Conservation (phyloP, 2,797 vertebrate genomes). For the Oceanodroma leucorhoa region DNA sequence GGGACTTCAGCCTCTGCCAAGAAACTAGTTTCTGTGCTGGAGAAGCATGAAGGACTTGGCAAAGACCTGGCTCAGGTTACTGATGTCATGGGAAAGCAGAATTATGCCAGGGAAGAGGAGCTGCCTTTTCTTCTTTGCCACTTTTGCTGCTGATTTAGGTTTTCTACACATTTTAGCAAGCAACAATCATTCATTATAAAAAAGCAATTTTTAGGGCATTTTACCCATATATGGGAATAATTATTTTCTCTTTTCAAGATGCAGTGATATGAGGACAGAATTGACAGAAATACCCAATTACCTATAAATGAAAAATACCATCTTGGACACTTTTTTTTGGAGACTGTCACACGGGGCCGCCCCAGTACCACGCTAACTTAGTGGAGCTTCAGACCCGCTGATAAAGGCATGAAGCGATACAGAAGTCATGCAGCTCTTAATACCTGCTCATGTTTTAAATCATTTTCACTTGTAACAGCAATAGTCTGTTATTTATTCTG, state of each 20-base stretch:
- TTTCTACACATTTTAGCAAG: not conserved
- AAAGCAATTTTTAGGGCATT: not conserved
- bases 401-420: not conserved
- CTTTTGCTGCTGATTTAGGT: not conserved
- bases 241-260: not conserved
- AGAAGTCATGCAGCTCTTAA: not conserved
- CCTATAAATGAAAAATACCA: not conserved
- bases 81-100: not conserved
- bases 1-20: not conserved
- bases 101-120: not conserved
- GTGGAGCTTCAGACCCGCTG: not conserved
- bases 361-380: not conserved
- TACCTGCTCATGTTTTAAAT: not conserved
- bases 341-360: not conserved
- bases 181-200: not conserved
- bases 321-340: not conserved
- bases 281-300: not conserved
- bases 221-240: not conserved
- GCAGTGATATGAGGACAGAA: not conserved
- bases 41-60: not conserved
- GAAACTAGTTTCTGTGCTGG: not conserved
- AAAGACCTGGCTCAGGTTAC: not conserved
- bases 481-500: not conserved
- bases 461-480: not conserved
- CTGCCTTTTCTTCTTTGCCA: not conserved